Base-by-base conservation (phyloP, 2,888 invertebrate genomes). In the Microplitis deprimator region DNA sequence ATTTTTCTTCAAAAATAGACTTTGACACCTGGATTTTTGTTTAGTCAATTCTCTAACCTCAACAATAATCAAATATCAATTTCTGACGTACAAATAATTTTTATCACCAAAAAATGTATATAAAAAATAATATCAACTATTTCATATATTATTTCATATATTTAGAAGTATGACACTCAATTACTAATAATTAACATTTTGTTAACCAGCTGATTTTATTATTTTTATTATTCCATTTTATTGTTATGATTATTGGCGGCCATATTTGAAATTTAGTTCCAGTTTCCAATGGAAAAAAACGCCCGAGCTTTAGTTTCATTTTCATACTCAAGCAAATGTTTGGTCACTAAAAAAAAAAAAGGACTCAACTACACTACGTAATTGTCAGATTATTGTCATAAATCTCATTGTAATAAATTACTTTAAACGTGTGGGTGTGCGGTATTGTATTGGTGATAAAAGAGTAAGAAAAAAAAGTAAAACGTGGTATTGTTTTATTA, bases 381-480 rank as follows among this genome's bases (percentile, higher is more conserved):
- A 65, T 65, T 65, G 29, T 65, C 65, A 65, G 20, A 65, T 65
- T 65, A 65, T 65, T 65, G 29, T 65, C 65, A 65, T 65, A 65
- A 65, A 65, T 65, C 65, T 65, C 13, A 65, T 65, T 65, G 29
- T 50, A 50, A 50, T 50, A 50, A 50, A 50, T 50, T 50, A 50
- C 50, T 50, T 50, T 13, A 13, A 50, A 50, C 50, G 50, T 50
- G 50, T 50, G 50, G 50, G 50, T 50, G 50, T 50, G 13, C 29
- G 50, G 50, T 50, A 50, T 50, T 50, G 50, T 50, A 13, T 50
- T 50, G 50, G 10, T 13, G 13, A 13, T 4, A 50, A 13, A 50
- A 13, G 50, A 50, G 50, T 4, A 13, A 50, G 50, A 50, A 13
- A 50, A 50, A 50, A 50, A 50, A 50, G 50, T 50, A 50, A 50